Conservation (phyloP, 2,113 vertebrate genomes). For the Oncorhynchus clarkii region DNA sequence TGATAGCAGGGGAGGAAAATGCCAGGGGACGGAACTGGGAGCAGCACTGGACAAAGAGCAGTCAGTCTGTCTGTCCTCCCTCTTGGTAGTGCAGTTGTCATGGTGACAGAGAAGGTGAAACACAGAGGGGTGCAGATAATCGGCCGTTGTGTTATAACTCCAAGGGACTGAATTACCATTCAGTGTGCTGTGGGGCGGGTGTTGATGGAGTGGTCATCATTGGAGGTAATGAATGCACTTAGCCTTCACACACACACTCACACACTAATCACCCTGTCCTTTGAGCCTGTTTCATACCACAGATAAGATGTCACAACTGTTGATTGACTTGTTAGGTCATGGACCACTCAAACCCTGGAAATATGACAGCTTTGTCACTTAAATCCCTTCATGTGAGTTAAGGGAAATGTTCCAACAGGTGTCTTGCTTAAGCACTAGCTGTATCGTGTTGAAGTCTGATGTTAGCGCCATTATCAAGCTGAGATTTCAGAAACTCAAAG, state of each 20-base stretch:
- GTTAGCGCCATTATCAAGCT: background rate
- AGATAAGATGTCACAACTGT: conserved; percentile 21
- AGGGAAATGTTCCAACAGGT: background rate
- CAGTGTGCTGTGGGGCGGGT: conserved; percentile 25
- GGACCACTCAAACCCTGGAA: conserved; percentile 6
- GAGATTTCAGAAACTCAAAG: conserved; percentile 9
- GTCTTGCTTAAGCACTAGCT: background rate
- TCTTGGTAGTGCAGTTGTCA: conserved; percentile 47
- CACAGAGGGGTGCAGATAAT: conserved; percentile 13
- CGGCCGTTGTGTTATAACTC: conserved; percentile 18
- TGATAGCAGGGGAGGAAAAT: background rate
- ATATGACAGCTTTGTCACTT: conserved; percentile 4
- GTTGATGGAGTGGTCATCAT: conserved; percentile 13
- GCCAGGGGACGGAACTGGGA: background rate
- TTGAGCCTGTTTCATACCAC: conserved; percentile 30
- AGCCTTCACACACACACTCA: conserved; percentile 11
- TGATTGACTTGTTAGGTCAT: conserved; percentile 44
- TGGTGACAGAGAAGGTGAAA: conserved; percentile 46
- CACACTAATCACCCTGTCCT: background rate
- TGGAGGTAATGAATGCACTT: conserved; percentile 46
- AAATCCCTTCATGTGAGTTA: conserved; percentile 5
- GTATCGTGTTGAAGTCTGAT: background rate
- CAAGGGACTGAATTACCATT: conserved; percentile 50
- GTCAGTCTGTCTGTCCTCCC: conserved; percentile 6
- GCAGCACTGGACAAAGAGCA: background rate